Evolutionary conservation across 2,797 vertebrate genomes (phyloP), one percentile per base, ranked within the genome.

Genomic region (Sardinella longiceps): DNA sequence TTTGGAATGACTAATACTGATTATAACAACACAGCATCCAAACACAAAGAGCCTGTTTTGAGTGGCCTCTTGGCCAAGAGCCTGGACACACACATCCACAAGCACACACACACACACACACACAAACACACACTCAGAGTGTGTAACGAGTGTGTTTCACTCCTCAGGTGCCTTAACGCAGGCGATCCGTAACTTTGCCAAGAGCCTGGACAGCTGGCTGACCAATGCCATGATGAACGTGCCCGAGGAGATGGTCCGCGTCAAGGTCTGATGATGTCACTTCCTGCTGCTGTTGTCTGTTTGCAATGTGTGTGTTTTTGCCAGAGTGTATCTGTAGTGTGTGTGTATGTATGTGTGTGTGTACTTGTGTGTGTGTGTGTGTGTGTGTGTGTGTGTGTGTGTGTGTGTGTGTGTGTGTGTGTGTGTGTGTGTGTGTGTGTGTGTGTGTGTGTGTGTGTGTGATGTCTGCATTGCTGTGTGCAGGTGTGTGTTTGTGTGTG

Each of bases 181-280:
- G 96, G 97, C 97, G 88, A 98, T 98, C 90, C 96, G 97, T 84
- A 98, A 98, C 92, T 98, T 98, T 93, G 97, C 97, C 93, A 98
- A 98, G 93, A 98, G 97, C 91, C 94, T 98, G 91, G 97, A 98
- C 92, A 97, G 97, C 93, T 98, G 97, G 97, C 91, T 98, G 89
- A 97, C 97, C 46, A 97, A 97, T 0, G 97, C 97, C 90, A 98
- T 98, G 97, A 97, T 98, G 95, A 97, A 97, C 94, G 97, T 98
- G 91, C 97, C 97, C 0, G 97, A 98, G 90, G 97, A 98, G 93
- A 98, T 98, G 97, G 96, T 98, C 86, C 96, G 97, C 87, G 96
- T 97, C 85, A 98, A 98, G 97, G 97, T 88, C 25, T 81, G 45
- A n/a, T 81, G 80, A n/a, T 81, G 80, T 30, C n/a, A 48, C 23